Percentiles rank a stretch among this genome's conserved stretches.
Evolutionary conservation across 2,113 vertebrate species (phyloP).

Genomic region (Corydoras maculifer): DNA sequence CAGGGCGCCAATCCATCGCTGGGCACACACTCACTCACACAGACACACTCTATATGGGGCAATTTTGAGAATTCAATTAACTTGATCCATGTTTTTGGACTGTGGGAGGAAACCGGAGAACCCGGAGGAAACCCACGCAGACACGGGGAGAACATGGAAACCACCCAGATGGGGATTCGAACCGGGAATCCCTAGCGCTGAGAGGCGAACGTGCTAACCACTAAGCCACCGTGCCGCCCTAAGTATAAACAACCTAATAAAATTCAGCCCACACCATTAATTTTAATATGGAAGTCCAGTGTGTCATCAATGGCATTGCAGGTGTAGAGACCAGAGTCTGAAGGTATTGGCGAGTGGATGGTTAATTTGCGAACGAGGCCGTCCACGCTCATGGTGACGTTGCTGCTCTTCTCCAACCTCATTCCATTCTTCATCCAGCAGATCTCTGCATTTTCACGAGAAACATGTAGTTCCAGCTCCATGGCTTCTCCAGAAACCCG

Average conservation of each 20-base stretch:
- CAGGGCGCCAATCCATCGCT: too few species aligned
- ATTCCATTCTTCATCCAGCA: slow-evolving; percentile 59
- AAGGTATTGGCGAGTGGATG: slow-evolving; percentile 48
- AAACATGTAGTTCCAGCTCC: slow-evolving; percentile 58
- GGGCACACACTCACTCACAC: too few species aligned
- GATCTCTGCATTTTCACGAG: slow-evolving; percentile 57
- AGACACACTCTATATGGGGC: too few species aligned
- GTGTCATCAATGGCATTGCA: slow-evolving; percentile 63
- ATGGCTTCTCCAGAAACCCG: slow-evolving; percentile 52
- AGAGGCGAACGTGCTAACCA: too few species aligned
- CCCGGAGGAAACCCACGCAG: too few species aligned
- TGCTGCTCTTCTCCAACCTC: slow-evolving; percentile 52
- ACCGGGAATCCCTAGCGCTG: too few species aligned
- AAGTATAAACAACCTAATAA: background rate
- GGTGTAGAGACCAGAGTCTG: slow-evolving; percentile 71
- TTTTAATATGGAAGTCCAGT: slow-evolving; percentile 74
- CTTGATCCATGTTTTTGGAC: too few species aligned
- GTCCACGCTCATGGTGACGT: slow-evolving; percentile 50
- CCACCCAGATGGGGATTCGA: too few species aligned
- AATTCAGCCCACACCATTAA: slow-evolving; percentile 68
- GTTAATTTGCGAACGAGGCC: slow-evolving; percentile 56
- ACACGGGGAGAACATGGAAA: too few species aligned
- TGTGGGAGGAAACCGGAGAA: too few species aligned
- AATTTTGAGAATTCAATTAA: too few species aligned
- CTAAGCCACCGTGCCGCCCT: too few species aligned